Evolutionary conservation across 2,797 vertebrate species (phyloP).

Genomic region (Octomys mimax): DNA sequence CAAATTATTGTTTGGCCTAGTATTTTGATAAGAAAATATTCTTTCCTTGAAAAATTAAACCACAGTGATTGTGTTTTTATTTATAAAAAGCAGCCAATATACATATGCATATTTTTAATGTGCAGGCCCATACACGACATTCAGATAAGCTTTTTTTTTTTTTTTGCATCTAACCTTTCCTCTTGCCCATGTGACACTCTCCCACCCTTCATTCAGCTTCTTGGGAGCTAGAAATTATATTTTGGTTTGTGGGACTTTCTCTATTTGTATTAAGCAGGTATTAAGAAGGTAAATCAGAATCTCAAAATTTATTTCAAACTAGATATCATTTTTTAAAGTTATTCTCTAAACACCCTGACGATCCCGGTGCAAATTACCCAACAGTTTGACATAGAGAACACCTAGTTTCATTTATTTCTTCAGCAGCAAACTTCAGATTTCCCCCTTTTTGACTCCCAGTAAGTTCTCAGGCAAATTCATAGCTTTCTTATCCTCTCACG

Average conservation of each 20-base stretch:
- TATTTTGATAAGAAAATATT: constrained; percentile 70
- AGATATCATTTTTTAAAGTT: constrained; percentile 32
- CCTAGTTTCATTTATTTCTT: constrained; percentile 46
- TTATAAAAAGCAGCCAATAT: constrained; percentile 39
- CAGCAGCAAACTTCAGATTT: background rate
- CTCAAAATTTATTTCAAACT: constrained; percentile 19
- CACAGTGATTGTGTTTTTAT: constrained; percentile 30
- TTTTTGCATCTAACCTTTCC: background rate
- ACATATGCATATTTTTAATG: background rate
- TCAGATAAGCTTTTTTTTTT: background rate
- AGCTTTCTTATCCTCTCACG: background rate
- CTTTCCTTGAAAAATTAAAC: constrained; percentile 75
- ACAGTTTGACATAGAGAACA: background rate
- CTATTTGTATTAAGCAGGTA: background rate
- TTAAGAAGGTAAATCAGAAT: background rate
- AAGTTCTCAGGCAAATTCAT: background rate
- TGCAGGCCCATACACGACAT: background rate
- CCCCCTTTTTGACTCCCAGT: background rate
- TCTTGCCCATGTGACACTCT: background rate
- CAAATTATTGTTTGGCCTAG: constrained; percentile 68
- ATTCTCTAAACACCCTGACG: background rate
- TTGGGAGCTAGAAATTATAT: background rate
- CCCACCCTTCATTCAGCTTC: background rate
- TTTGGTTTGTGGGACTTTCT: constrained; percentile 4
- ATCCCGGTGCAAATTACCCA: background rate